Conservation (phyloP, 53 echinoderm and acorn worm genomes). For the Glandiceps talaboti region DNA sequence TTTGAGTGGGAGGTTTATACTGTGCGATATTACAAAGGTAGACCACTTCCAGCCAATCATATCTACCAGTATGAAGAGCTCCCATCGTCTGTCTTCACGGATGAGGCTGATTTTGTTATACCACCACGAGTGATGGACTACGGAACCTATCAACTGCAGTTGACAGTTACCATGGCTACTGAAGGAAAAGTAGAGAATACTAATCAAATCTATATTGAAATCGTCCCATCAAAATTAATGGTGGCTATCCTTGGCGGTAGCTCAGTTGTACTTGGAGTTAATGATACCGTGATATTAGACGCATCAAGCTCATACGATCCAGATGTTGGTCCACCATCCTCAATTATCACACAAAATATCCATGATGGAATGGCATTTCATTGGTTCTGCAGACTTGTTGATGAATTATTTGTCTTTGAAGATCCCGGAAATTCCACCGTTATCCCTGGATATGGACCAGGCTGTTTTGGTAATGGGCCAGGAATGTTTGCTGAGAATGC, state of each 20-base stretch:
- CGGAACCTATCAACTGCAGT: conserved; percentile 38
- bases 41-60: conserved; percentile 38
- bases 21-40: conserved; percentile 19
- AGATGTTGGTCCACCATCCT: conserved; percentile 11
- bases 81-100: conserved; percentile 12
- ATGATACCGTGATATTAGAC: conserved; percentile 34
- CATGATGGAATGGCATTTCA: conserved; percentile 13
- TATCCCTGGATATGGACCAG: conserved; percentile 6
- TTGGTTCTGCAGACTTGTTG: conserved; percentile 51
- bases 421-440: conserved; percentile 3
- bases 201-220: conserved; percentile 49
- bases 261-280: conserved; percentile 27
- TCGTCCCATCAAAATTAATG: conserved; percentile 38
- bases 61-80: conserved; percentile 23
- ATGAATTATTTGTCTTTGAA: conserved; percentile 39
- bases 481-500: conserved; percentile 21
- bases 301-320: conserved; percentile 56
- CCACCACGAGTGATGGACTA: conserved; percentile 28
- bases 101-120: conserved; percentile 29
- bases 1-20: conserved; percentile 35
- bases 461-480: conserved; percentile 34
- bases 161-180: conserved; percentile 46
- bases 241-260: conserved; percentile 36
- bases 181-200: conserved; percentile 37
- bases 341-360: background rate